Percentiles rank a stretch among this genome's conserved stretches.
These are phyloP conservation scores for Diuraphis noxia DNA, from an alignment of 1,140 invertebrate genomes.

Conservation along the genomic window DNA sequence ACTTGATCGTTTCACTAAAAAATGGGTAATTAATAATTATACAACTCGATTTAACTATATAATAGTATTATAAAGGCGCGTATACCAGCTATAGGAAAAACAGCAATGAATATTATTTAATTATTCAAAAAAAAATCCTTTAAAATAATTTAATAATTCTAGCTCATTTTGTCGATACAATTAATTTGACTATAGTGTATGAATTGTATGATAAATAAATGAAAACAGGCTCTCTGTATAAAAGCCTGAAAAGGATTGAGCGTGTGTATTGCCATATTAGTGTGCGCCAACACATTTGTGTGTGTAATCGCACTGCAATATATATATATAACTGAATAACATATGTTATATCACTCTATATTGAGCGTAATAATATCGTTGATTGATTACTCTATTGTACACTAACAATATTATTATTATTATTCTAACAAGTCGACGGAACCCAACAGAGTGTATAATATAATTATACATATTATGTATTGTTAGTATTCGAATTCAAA, in stretches of 20 bases:
- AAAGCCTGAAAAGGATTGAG: neutral
- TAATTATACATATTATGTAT: too few species aligned
- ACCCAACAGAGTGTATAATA: neutral
- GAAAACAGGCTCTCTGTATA: neutral
- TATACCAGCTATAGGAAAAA: neutral
- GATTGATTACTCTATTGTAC: slow-evolving; percentile 16
- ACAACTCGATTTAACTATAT: neutral
- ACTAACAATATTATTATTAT: neutral
- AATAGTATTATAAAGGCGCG: too few species aligned
- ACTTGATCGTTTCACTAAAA: neutral
- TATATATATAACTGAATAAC: neutral
- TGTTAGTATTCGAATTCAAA: neutral
- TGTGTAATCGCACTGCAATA: neutral
- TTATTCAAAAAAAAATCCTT: neutral
- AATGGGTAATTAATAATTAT: neutral
- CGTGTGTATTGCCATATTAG: slow-evolving; percentile 8
- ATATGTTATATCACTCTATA: slow-evolving; percentile 7
- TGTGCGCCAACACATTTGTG: neutral
- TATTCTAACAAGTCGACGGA: neutral
- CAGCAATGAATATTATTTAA: neutral
- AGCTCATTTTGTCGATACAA: neutral
- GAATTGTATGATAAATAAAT: neutral
- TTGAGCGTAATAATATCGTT: neutral
- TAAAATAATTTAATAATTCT: neutral
- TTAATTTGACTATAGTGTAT: neutral